Conservation (phyloP, 2,888 invertebrate species). For the Cataglyphis cursor region DNA sequence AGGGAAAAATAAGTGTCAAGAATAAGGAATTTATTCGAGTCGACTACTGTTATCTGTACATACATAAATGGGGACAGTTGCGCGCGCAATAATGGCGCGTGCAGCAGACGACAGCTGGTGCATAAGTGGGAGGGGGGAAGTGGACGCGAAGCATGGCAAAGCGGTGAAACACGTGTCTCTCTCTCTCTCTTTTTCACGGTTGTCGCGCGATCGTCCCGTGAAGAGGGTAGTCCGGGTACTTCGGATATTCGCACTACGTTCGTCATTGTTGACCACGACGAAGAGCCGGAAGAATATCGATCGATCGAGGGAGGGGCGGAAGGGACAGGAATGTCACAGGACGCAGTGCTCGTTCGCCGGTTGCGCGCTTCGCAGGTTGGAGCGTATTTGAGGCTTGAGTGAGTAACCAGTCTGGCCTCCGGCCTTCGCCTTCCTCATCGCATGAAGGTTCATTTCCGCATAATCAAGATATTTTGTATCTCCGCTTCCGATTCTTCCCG, state of each 20-base stretch:
- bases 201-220: slow-evolving; percentile 18
- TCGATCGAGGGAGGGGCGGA: background rate
- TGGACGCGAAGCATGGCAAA: slow-evolving; percentile 8
- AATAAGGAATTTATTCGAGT: background rate
- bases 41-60: no score
- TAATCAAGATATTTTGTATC: background rate
- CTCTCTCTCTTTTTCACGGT: background rate
- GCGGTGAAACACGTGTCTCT: background rate
- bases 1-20: no score
- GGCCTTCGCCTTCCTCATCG: background rate
- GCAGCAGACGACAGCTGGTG: slow-evolving; percentile 30
- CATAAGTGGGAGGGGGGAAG: background rate
- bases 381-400: background rate
- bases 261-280: background rate
- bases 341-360: background rate
- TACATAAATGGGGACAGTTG: slow-evolving; percentile 2
- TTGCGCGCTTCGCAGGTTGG: background rate
- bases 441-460: background rate
- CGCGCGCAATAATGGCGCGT: slow-evolving; percentile 29
- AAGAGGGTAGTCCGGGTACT: background rate
- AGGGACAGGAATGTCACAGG: background rate
- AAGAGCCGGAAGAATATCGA: background rate
- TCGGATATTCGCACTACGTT: background rate
- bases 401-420: background rate
- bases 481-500: background rate